phyloP scores from a whole-genome alignment of 1,140 invertebrate species.

The Ceratina calcarata region DNA sequence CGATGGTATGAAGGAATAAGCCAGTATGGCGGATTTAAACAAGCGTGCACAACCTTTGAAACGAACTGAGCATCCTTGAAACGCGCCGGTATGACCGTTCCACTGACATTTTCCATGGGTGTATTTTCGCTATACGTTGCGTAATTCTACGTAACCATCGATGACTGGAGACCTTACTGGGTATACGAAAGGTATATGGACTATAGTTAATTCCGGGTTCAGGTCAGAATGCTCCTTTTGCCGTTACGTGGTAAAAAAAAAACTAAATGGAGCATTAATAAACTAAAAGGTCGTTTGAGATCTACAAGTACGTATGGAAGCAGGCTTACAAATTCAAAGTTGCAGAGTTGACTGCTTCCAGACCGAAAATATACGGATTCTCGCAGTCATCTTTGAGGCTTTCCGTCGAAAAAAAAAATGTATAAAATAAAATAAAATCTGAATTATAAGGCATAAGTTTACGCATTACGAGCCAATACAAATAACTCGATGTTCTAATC shows the following conservation, averaged over 20 bases:
- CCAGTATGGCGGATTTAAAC: slow-evolving; percentile 26
- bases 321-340: too few relatives aligned
- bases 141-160: slow-evolving; percentile 33
- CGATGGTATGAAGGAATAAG: not conserved
- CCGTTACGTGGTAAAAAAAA: not conserved
- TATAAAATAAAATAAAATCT: not conserved
- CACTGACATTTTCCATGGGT: slow-evolving; percentile 58
- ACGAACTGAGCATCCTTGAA: slow-evolving; percentile 52
- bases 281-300: not conserved
- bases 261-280: not conserved
- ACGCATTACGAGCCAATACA: not conserved
- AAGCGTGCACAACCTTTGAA: slow-evolving; percentile 47
- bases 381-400: not conserved
- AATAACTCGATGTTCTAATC: too few relatives aligned
- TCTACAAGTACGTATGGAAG: too few relatives aligned
- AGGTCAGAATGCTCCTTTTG: not conserved
- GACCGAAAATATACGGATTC: not conserved
- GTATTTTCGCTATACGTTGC: slow-evolving; percentile 55
- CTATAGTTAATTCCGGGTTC: not conserved
- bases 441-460: too few relatives aligned
- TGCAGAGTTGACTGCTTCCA: too few relatives aligned
- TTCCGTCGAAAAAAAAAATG: not conserved
- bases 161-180: slow-evolving; percentile 30
- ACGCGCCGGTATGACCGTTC: slow-evolving; percentile 39
- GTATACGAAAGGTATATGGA: not conserved